A percentile compares a stretch with the other conserved stretches of the same genome.
Conservation (phyloP, 1,140 invertebrate genomes). For the Lepeophtheirus salmonis region DNA sequence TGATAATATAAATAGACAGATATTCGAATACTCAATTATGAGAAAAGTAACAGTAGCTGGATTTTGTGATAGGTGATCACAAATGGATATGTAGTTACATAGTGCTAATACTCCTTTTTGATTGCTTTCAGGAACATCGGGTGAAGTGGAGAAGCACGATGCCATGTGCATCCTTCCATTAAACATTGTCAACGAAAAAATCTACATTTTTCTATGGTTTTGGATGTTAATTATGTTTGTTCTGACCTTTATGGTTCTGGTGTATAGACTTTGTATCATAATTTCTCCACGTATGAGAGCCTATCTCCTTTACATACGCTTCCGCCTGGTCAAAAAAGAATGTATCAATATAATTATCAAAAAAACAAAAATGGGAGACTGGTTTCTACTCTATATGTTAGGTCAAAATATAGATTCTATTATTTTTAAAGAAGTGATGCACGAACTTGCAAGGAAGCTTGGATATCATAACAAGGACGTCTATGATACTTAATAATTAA, state of each 20-base stretch:
- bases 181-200: slow-evolving; percentile 75
- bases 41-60: too few relatives aligned
- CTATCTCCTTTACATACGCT: slow-evolving; percentile 66
- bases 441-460: slow-evolving; percentile 66
- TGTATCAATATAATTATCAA: slow-evolving; percentile 75
- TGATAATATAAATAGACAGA: too few relatives aligned
- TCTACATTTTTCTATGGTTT: slow-evolving; percentile 75
- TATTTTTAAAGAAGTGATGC: slow-evolving; percentile 74
- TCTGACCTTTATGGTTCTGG: slow-evolving; percentile 47
- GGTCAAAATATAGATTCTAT: slow-evolving; percentile 85
- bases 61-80: too few relatives aligned
- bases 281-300: slow-evolving; percentile 64
- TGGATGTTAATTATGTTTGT: slow-evolving; percentile 60
- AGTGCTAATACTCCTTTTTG: slow-evolving; percentile 68
- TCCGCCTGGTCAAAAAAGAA: slow-evolving; percentile 61
- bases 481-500: slow-evolving; percentile 20
- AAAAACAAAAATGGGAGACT: slow-evolving; percentile 77
- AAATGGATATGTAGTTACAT: too few relatives aligned
- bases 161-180: slow-evolving; percentile 65
- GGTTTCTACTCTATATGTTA: slow-evolving; percentile 84
- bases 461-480: slow-evolving; percentile 35
- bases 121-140: too few relatives aligned
- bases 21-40: slow-evolving; percentile 75
- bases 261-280: slow-evolving; percentile 52
- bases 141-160: slow-evolving; percentile 60